phyloP scores from a whole-genome alignment of 2,888 invertebrate genomes.

The Drosophila prostipennis region DNA sequence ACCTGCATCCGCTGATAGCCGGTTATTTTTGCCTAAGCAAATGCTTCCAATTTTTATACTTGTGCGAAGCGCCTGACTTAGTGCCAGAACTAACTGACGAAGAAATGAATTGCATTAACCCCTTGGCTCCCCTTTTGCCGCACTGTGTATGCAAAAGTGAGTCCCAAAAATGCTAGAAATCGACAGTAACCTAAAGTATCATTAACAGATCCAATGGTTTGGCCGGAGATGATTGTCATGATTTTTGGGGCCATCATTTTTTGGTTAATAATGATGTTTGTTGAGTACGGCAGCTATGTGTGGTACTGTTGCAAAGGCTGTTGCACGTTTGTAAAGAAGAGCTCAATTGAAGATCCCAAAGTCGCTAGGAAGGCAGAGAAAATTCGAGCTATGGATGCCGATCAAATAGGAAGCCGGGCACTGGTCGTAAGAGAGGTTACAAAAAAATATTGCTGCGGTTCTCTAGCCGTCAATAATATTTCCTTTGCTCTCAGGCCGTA shows the following conservation, averaged over 20 bases:
- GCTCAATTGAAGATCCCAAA: neutral
- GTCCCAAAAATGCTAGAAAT: neutral
- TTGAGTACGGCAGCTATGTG: neutral
- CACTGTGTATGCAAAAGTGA: constrained; percentile 3
- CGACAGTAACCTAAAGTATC: neutral
- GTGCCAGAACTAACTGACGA: neutral
- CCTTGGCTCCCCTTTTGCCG: fast-evolving
- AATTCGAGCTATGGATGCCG: constrained; percentile 82
- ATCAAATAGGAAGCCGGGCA: constrained; percentile 83
- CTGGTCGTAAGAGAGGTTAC: constrained; percentile 87
- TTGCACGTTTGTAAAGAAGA: fast-evolving
- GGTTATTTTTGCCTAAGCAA: neutral
- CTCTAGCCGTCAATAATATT: constrained; percentile 90
- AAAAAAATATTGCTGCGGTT: constrained; percentile 88
- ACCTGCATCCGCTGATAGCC: neutral
- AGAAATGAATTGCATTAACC: neutral
- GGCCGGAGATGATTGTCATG: neutral
- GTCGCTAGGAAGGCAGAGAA: constrained; percentile 53
- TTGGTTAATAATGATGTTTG: neutral
- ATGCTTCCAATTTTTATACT: neutral
- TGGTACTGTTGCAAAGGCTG: no score
- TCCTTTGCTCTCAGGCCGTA: constrained; percentile 84
- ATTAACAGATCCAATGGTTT: neutral
- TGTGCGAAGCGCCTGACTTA: neutral
- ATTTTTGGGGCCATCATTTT: neutral